A percentile compares a stretch with the other conserved stretches of the same genome.
phyloP scores from a whole-genome alignment of 2,113 vertebrate genomes.

The Ciconia stormi region DNA sequence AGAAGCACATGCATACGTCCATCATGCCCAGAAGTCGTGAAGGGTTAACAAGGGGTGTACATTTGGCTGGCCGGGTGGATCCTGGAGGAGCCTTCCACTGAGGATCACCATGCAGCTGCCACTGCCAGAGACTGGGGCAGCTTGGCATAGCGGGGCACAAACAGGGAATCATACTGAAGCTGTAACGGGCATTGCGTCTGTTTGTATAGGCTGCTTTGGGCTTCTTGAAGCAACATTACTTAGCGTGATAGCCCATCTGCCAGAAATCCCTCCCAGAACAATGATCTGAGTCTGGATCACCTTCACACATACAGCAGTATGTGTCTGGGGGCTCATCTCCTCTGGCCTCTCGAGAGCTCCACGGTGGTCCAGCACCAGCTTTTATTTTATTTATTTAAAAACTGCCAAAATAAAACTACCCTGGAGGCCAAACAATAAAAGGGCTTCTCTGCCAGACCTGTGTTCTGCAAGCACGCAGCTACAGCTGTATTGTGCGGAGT shows the following conservation, averaged over 20 bases:
- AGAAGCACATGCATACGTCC: not conserved
- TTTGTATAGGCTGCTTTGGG: not conserved
- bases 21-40: not conserved
- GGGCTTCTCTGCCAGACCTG: not conserved
- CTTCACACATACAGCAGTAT: not conserved
- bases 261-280: not conserved
- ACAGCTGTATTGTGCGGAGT: not conserved
- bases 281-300: not conserved
- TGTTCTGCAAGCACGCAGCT: not conserved
- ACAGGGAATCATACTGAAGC: not conserved
- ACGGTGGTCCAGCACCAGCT: not conserved
- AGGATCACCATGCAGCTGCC: not conserved
- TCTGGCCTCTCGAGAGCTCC: not conserved
- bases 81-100: not conserved
- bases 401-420: not conserved
- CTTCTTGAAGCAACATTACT: not conserved
- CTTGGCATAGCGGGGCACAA: not conserved
- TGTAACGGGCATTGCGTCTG: not conserved
- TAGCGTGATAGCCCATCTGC: not conserved
- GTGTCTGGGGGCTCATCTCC: not conserved
- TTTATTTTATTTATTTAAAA: not conserved
- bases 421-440: not conserved
- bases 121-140: not conserved
- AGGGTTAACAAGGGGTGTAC: not conserved
- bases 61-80: not conserved